phyloP scores from a whole-genome alignment of 2,113 vertebrate species.

The human region GRCh38 chr6:145926001-145926500 shows the following conservation, averaged over 20 bases:
- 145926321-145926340: background rate
- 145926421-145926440: background rate
- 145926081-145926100: background rate
- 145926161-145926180: background rate
- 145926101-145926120: background rate
- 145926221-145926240: slow-evolving; percentile 94
- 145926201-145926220: slow-evolving; percentile 96
- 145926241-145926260: slow-evolving; percentile 94
- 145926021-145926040: background rate
- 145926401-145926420: background rate
- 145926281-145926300: slow-evolving; percentile 97
- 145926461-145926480: background rate
- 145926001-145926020: background rate
- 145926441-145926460: background rate
- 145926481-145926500: background rate
- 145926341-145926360: background rate
- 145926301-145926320: slow-evolving; percentile 59
- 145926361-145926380: background rate
- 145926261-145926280: slow-evolving; percentile 96
- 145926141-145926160: background rate
- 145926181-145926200: slow-evolving; percentile 34
- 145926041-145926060: background rate
- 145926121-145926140: background rate
- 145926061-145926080: background rate
- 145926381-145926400: background rate